A percentile compares a stretch with the other conserved stretches of the same genome.
phyloP scores from a whole-genome alignment of 2,888 invertebrate species.

The Apantesis nais region DNA sequence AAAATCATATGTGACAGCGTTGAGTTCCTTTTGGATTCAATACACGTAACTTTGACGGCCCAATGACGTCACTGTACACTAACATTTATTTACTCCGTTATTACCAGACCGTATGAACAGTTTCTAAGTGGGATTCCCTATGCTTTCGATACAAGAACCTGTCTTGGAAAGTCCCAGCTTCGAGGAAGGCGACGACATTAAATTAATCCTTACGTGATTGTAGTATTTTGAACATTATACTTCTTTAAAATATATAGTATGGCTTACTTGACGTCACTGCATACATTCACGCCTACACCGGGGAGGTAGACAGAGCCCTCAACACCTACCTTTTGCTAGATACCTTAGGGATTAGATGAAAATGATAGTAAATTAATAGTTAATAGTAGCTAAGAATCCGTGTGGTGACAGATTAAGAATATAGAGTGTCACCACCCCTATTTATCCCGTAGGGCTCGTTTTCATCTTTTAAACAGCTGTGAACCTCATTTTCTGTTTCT shows the following conservation, averaged over 20 bases:
- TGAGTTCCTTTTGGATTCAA: not conserved
- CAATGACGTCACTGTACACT: not conserved
- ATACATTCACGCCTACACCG: not conserved
- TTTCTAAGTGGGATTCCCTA: not conserved
- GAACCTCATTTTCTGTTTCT: no score
- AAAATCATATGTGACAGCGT: not conserved
- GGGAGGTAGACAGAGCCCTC: not conserved
- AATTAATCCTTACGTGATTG: not conserved
- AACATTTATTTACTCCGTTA: not conserved
- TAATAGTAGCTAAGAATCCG: no score
- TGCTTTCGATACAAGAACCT: not conserved
- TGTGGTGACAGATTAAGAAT: no score
- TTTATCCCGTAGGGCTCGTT: no score
- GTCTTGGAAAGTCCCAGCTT: not conserved
- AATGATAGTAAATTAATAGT: no score
- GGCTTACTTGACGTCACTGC: not conserved
- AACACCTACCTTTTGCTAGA: not conserved
- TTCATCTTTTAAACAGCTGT: no score
- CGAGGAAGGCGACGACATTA: not conserved
- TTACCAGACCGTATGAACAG: not conserved
- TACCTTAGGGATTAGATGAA: not conserved
- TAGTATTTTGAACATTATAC: not conserved
- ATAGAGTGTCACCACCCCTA: no score
- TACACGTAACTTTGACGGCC: not conserved
- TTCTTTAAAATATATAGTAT: not conserved